Evolutionary conservation across 2,113 vertebrate species (phyloP), one percentile per base, ranked within the genome.

Genomic region (Halcyon senegalensis): DNA sequence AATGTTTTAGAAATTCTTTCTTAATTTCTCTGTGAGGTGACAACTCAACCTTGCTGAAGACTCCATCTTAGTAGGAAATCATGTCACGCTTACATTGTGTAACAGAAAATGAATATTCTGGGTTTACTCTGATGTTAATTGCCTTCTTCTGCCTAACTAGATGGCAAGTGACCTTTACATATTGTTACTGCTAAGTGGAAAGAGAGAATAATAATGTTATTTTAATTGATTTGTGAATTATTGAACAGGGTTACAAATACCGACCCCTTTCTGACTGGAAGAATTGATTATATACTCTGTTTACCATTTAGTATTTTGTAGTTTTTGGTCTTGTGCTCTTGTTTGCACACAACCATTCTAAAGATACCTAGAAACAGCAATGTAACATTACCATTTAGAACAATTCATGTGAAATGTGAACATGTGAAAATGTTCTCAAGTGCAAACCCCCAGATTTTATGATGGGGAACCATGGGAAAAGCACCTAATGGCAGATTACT

Each of bases 201-300:
- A 97, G 95, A 90, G 91, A 97, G 92, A 97, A 97, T 97, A 97
- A 97, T 97, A 98, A 98, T 97, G 97, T 95, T 98, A 97, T 98
- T 98, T 98, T 98, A 98, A 98, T 98, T 98, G 98, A 98, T 98
- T 97, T 97, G 96, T 98, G 96, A 98, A 98, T 98, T 98, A 98
- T 98, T 98, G 97, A 98, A 95, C 84, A 97, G 87, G 60, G 31
- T 93, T 95, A 96, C 78, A 89, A 96, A 96, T 94, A 95, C 87
- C 5, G 37, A 96, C 72, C 72, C 68, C 64, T 97, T 89, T 95
- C 92, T 94, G 76, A 89, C 68, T 91, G 56, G 35, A 95, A 97
- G 69, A 97, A 96, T 94, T 92, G 83, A 96, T 96, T 96, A 90
- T 9, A 16, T 39, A 89, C 53, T 97, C 73, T 93, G 56, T 92